A percentile compares a stretch with the other conserved stretches of the same genome.
These are phyloP conservation scores for Linhomoeus sp. DNA, from an alignment of 2,888 invertebrate genomes.

Conservation along the genomic window DNA sequence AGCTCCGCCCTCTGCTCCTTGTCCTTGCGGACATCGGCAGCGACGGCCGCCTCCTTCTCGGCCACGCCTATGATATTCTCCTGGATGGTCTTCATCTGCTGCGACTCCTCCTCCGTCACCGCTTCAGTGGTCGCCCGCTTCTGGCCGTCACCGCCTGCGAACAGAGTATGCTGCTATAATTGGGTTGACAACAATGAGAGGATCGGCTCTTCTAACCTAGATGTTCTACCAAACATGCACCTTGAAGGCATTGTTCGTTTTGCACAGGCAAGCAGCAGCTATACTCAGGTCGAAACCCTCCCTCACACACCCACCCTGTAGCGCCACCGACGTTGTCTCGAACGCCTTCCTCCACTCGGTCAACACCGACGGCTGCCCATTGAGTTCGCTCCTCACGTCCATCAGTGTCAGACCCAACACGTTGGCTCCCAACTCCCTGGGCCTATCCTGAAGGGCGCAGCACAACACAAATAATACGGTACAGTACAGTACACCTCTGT, in stretches of 20 bases:
- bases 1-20: neutral
- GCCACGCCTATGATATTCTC: neutral
- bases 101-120: neutral
- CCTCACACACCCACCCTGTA: too few species aligned
- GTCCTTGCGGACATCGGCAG: neutral
- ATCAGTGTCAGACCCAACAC: slow-evolving; percentile 3
- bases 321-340: too few species aligned
- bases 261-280: too few species aligned
- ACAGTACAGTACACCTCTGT: too few species aligned
- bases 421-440: slow-evolving; percentile 3
- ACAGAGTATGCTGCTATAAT: too few species aligned
- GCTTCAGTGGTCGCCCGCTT: neutral
- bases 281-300: too few species aligned
- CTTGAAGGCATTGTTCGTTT: too few species aligned
- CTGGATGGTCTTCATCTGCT: neutral
- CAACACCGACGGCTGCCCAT: neutral
- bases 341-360: slow-evolving; percentile 2
- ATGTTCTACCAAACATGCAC: too few species aligned
- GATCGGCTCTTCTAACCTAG: too few species aligned
- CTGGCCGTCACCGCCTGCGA: too few species aligned
- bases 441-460: neutral
- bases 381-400: slow-evolving; percentile 2
- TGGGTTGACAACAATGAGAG: too few species aligned
- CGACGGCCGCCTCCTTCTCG: neutral
- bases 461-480: too few species aligned